Evolutionary conservation across 2,888 invertebrate species (phyloP), one percentile per base, ranked within the genome.

Genomic region (Spisula subtruncata): DNA sequence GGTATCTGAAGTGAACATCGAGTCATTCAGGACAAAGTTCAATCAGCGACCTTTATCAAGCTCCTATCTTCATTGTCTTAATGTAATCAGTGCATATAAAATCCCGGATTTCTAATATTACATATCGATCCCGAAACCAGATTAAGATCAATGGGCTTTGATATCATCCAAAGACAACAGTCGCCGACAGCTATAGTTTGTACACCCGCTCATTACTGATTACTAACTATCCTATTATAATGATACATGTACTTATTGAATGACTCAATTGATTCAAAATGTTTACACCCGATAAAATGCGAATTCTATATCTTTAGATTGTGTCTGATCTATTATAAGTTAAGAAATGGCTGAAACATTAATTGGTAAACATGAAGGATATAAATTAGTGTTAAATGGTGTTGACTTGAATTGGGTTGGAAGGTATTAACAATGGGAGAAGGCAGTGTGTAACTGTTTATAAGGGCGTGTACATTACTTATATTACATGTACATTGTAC

Each of bases 221-320:
- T 84, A 51, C 54, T 79, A 85, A 85, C 29, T 56, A 41, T 54
- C 79, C 35, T 35, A 85, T 35, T 51, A 79, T 79, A 79, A 85
- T 75, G 80, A 80, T 5, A 85, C n/a, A 35, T n/a, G n/a, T n/a
- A n/a, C n/a, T n/a, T n/a, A 79, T 85, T 85, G 85, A 79, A 18
- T 51, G 54, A 25, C 48, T 85, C 51, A 85, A 80, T 85, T 35
- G 54, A 85, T 54, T 32, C 51, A 79, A 85, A 79, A 54, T 85
- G 85, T 85, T 85, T 85, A 85, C 85, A 85, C 85, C 79, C 80
- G 51, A 85, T 85, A 54, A 71, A 41, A 80, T 20, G 51, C 51
- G 48, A 48, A 66, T 1, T 66, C 29, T 60, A 66, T 20, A 60
- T n/a, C n/a, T n/a, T 2, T 60, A 66, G 60, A 25, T 66, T 66